These are phyloP conservation scores for Podarcis muralis DNA, from an alignment of 2,113 vertebrate species.

Conservation along the genomic window DNA sequence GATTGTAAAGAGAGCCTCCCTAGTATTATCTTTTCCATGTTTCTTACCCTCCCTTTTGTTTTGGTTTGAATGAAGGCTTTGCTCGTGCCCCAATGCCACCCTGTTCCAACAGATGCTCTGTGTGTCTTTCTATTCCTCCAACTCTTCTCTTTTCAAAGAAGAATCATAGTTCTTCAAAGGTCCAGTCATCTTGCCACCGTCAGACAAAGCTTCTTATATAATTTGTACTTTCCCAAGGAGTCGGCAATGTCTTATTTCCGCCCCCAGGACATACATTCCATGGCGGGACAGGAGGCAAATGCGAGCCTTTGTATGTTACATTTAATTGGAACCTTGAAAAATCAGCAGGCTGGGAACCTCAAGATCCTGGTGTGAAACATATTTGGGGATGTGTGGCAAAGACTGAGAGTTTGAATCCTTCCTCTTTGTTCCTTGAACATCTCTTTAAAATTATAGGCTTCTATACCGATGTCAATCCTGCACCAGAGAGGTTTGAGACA, in stretches of 20 bases:
- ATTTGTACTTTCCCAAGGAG: constrained; percentile 2
- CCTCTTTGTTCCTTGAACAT: not conserved
- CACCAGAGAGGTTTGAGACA: too few species aligned
- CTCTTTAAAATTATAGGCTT: not conserved
- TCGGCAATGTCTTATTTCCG: not conserved
- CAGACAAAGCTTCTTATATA: constrained; percentile 8
- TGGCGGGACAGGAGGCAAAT: not conserved
- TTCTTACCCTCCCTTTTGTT: not conserved
- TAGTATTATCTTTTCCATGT: not conserved
- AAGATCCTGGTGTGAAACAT: not conserved
- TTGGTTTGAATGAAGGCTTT: constrained; percentile 20
- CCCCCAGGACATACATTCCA: not conserved
- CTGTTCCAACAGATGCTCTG: not conserved
- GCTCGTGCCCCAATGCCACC: too few species aligned
- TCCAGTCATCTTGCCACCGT: not conserved
- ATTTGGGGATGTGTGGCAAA: not conserved
- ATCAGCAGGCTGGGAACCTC: not conserved
- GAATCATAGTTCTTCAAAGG: not conserved
- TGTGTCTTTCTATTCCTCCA: not conserved
- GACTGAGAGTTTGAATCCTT: not conserved
- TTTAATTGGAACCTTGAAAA: constrained; percentile 5
- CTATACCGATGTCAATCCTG: too few species aligned
- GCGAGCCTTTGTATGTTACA: not conserved
- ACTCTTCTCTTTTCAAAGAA: not conserved
- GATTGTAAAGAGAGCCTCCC: not conserved